A percentile compares a stretch with the other conserved stretches of the same genome.
These are phyloP conservation scores for Drosophila kikkawai DNA, from an alignment of 1,140 invertebrate species.

Conservation along the genomic window DNA sequence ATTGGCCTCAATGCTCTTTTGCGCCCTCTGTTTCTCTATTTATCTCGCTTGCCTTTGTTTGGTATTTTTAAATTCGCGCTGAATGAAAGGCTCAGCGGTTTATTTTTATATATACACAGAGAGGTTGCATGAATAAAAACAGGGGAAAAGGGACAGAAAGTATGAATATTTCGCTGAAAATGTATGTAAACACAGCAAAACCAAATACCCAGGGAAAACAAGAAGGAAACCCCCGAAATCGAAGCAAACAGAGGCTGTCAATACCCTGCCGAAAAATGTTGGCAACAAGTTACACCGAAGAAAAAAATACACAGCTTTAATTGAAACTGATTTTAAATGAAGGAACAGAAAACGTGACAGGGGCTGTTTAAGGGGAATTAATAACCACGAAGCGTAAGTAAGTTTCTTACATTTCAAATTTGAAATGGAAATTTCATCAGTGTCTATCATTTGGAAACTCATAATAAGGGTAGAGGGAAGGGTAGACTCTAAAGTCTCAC, in stretches of 20 bases:
- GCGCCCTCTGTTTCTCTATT: conserved; percentile 27
- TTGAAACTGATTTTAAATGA: neutral
- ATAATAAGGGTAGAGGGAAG: neutral
- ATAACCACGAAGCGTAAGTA: neutral
- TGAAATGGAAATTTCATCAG: conserved; percentile 13
- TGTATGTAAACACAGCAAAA: conserved; percentile 57
- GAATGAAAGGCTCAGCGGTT: conserved; percentile 37
- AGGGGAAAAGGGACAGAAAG: conserved; percentile 22
- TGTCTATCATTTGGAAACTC: conserved; percentile 1
- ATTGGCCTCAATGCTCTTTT: conserved; percentile 38
- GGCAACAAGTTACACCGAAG: conserved; percentile 20
- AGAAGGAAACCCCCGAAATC: conserved; percentile 12
- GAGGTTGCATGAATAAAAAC: conserved; percentile 28
- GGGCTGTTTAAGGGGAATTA: neutral
- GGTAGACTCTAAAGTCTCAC: neutral
- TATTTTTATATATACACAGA: neutral
- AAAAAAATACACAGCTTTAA: neutral
- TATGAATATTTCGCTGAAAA: conserved; percentile 47
- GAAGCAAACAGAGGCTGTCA: conserved; percentile 19
- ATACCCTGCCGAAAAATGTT: conserved; percentile 16
- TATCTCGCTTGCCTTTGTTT: conserved; percentile 35
- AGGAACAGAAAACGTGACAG: neutral
- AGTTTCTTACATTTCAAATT: neutral
- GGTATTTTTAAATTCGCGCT: conserved; percentile 35
- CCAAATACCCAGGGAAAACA: conserved; percentile 48